Conservation (phyloP, 2,797 vertebrate species). For the Pristis pectinata region DNA sequence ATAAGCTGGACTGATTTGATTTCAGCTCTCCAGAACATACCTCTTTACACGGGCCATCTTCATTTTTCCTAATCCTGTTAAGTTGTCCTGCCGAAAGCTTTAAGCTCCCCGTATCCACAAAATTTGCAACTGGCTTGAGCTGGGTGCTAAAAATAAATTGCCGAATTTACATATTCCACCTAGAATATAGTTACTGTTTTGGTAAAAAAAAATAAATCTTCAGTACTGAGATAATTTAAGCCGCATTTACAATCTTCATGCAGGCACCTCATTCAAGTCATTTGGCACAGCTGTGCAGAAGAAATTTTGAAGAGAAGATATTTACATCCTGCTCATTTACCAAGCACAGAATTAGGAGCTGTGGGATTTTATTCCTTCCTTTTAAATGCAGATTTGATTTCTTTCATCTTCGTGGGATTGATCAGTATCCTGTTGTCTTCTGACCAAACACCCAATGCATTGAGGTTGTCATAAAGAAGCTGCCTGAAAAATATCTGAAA, state of each 20-base stretch:
- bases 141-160: slow-evolving; percentile 1
- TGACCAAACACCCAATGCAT: neutral
- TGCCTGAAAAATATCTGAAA: neutral
- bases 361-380: neutral
- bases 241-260: neutral
- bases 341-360: neutral
- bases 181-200: neutral
- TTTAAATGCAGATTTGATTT: slow-evolving; percentile 10
- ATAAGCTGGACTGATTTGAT: neutral
- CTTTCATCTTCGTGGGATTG: slow-evolving; percentile 5
- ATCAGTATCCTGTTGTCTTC: slow-evolving; percentile 22
- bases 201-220: neutral
- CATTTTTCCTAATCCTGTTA: neutral
- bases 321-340: slow-evolving; percentile 1
- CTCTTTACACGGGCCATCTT: neutral
- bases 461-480: slow-evolving; percentile 12
- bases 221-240: neutral
- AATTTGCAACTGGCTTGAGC: neutral
- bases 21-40: neutral
- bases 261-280: neutral
- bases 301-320: neutral
- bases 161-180: neutral
- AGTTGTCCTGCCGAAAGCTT: neutral
- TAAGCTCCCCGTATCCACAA: neutral
- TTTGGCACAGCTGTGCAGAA: neutral